phyloP scores from a whole-genome alignment of 2,888 invertebrate genomes.

The Scrobipalpa atriplicella region DNA sequence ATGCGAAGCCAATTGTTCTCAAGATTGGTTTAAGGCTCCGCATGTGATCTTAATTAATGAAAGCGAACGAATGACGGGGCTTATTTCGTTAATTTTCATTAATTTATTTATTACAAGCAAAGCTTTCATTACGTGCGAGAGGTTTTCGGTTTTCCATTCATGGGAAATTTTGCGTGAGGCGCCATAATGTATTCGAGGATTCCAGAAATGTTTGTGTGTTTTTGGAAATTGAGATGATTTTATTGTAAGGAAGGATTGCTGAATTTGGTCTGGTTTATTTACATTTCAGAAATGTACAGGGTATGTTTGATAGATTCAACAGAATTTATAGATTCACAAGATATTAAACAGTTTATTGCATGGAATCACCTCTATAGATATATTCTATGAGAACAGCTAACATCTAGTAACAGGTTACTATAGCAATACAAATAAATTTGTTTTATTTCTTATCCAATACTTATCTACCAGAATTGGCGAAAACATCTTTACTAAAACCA shows the following conservation, averaged over 20 bases:
- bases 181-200: conserved; percentile 2
- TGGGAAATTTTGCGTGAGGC: conserved; percentile 17
- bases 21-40: conserved; percentile 79
- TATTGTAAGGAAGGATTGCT: neutral
- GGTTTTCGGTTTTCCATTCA: conserved; percentile 22
- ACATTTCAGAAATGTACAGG: neutral
- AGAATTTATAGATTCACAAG: no score
- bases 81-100: conserved; percentile 67
- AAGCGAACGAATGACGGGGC: conserved; percentile 79
- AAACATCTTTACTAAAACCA: no score
- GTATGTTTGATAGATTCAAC: no score
- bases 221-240: neutral
- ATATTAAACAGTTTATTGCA: no score
- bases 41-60: conserved; percentile 82
- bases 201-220: conserved; percentile 5
- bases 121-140: conserved; percentile 37
- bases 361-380: no score
- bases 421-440: no score
- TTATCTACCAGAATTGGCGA: no score
- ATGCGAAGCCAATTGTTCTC: conserved; percentile 78
- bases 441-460: no score
- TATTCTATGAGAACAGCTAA: no score
- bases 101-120: conserved; percentile 68
- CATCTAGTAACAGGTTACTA: no score
- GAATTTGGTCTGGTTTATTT: neutral